Conservation (phyloP, 2,797 vertebrate species). For the Kryptopterus vitreolus region DNA sequence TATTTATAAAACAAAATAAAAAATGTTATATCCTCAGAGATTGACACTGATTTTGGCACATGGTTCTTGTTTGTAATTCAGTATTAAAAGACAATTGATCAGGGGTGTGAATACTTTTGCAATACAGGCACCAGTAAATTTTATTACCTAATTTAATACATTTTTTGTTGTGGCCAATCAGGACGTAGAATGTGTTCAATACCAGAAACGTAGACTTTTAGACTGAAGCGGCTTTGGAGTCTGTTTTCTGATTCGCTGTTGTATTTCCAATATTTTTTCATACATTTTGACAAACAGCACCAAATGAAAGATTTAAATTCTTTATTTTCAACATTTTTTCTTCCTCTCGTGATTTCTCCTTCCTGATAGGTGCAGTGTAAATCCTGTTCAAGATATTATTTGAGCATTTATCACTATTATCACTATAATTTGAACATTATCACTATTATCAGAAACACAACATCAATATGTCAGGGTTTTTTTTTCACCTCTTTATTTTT, state of each 20-base stretch:
- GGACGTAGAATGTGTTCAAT: background rate
- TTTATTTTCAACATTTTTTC: slow-evolving; percentile 53
- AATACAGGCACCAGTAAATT: background rate
- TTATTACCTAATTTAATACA: background rate
- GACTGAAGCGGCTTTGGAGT: background rate
- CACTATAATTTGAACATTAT: background rate
- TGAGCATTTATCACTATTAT: background rate
- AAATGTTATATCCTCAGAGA: too few species aligned
- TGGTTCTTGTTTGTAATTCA: too few species aligned
- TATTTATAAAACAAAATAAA: too few species aligned
- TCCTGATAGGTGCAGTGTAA: slow-evolving; percentile 31
- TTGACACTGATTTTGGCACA: too few species aligned
- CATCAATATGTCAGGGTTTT: background rate
- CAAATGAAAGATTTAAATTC: slow-evolving; percentile 39
- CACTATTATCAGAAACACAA: background rate
- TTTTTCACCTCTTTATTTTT: background rate
- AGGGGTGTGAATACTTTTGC: too few species aligned
- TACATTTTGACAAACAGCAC: background rate
- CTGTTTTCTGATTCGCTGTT: background rate
- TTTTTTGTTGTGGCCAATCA: background rate
- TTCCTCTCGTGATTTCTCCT: slow-evolving; percentile 40
- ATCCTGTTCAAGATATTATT: slow-evolving; percentile 8
- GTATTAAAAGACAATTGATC: too few species aligned
- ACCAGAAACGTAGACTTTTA: too few species aligned
- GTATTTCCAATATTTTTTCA: background rate